Base-by-base conservation (phyloP, 2,113 vertebrate genomes). In the Oncorhynchus mykiss region DNA sequence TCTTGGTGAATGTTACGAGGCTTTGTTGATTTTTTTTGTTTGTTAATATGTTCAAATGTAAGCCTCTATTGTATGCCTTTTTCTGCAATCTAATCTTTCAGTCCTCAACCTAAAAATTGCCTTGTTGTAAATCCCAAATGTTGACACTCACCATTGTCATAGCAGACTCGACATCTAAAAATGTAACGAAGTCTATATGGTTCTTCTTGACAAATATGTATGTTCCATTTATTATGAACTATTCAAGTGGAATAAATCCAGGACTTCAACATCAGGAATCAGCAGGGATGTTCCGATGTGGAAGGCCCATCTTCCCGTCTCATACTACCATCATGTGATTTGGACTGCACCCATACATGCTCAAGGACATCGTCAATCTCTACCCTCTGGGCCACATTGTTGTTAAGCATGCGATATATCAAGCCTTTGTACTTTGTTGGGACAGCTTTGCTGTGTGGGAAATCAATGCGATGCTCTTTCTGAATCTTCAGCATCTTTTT, bases 401-500 rank as follows among this genome's bases (percentile, higher is more conserved):
- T 93, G 51, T 95, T 87, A 1, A 94, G 88, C 67, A 94, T 84
- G 3, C 49, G 80, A 48, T 77, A 67, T 54, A 94, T 92, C 66
- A 94, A 89, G 74, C 94, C 87, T 78, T 92, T 92, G 80, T 92
- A 93, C 1, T 93, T 90, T 0, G 4, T 3, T 0, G 89, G 88
- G n/a, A 93, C 51, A 1, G 48, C 0, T 78, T 87, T 93, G 8
- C 88, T 84, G 20, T 51, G 67, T 0, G 87, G 80, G 64, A 94
- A 95, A 5, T 91, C 76, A 51, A 93, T 88, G 0, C 70, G 78
- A 27, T 87, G 90, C 34, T 93, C 83, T 76, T 93, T 95, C 86
- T 95, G 94, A 31, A 90, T 4, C 14, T 51, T 77, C 14, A 95
- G 82, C 93, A 95, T 95, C 78, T 90, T 92, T 78, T 64, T 94